phyloP scores from a whole-genome alignment of 2,113 vertebrate genomes.

The Ciconia stormi region DNA sequence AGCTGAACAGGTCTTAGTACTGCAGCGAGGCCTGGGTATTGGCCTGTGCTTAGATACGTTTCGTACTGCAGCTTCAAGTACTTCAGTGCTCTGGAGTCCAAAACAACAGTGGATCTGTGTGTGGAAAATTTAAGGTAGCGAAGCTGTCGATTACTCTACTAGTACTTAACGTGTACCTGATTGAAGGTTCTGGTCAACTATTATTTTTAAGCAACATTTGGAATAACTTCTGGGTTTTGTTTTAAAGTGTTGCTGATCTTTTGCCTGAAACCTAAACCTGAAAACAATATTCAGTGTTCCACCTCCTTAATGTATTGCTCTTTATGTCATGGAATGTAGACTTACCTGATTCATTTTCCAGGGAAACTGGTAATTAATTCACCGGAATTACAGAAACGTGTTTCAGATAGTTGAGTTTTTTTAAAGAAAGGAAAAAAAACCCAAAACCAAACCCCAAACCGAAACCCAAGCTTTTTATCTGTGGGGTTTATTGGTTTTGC shows the following conservation, averaged over 20 bases:
- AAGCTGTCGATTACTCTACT: neutral
- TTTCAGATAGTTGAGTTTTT: neutral
- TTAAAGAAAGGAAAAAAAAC: too few species aligned
- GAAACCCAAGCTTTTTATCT: neutral
- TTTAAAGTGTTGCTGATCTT: neutral
- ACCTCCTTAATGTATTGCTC: neutral
- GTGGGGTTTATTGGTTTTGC: neutral
- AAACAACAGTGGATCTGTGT: too few species aligned
- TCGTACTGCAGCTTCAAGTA: too few species aligned
- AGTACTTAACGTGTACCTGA: neutral
- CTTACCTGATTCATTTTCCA: neutral
- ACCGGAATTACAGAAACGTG: neutral
- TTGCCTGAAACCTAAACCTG: neutral
- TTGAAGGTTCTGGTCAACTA: neutral
- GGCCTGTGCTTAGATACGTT: accelerated
- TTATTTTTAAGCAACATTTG: neutral
- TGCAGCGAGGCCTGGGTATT: neutral
- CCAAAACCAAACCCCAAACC: too few species aligned
- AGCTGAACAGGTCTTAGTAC: neutral
- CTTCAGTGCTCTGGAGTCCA: too few species aligned
- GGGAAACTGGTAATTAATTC: neutral
- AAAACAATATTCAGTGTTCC: accelerated
- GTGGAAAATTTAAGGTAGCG: neutral
- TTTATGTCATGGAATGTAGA: neutral
- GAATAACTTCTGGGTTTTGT: neutral